Conservation (phyloP, 1,140 invertebrate species). For the Trichonephila clavipes region DNA sequence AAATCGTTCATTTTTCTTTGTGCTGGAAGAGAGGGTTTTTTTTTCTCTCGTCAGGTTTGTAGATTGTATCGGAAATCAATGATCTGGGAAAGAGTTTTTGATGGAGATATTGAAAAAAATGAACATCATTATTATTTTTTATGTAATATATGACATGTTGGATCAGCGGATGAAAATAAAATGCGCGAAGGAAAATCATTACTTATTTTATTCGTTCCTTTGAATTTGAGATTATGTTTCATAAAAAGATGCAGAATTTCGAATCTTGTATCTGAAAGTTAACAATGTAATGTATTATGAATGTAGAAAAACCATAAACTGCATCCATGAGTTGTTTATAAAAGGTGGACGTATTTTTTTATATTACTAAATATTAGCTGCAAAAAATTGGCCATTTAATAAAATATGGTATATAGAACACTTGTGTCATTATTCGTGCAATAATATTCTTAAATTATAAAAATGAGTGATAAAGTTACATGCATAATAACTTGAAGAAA, state of each 20-base stretch:
- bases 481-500: too few relatives aligned
- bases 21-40: not conserved
- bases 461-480: too few relatives aligned
- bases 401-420: too few relatives aligned
- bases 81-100: not conserved
- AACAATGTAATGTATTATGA: too few relatives aligned
- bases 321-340: too few relatives aligned
- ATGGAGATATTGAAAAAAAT: conserved; percentile 31
- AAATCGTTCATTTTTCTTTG: conserved; percentile 56
- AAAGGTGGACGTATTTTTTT: too few relatives aligned
- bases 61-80: conserved; percentile 59
- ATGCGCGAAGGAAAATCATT: not conserved
- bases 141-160: not conserved
- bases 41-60: not conserved
- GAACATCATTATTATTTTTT: not conserved
- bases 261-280: not conserved
- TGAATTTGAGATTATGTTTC: not conserved
- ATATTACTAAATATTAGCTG: too few relatives aligned
- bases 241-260: not conserved
- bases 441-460: too few relatives aligned
- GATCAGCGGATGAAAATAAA: not conserved
- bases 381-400: too few relatives aligned
- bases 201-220: not conserved
- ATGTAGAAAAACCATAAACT: too few relatives aligned
- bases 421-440: too few relatives aligned